Conservation (phyloP, 2,888 invertebrate genomes). For the Dendrolimus houi region DNA sequence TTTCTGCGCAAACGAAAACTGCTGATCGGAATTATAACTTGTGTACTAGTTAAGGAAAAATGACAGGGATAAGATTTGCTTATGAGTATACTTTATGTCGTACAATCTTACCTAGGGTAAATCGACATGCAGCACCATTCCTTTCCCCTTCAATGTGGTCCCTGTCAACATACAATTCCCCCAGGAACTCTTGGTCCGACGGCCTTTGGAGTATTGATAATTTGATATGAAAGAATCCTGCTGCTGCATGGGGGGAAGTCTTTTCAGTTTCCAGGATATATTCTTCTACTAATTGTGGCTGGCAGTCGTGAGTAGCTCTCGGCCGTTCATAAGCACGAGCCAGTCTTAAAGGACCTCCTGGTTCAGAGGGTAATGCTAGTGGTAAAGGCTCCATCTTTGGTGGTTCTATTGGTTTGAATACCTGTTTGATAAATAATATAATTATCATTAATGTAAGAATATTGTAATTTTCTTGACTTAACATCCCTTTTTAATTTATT, state of each 20-base stretch:
- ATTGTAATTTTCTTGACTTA: too few relatives aligned
- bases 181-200: slow-evolving; percentile 91
- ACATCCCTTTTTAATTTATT: too few relatives aligned
- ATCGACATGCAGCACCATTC: slow-evolving; percentile 90
- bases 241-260: slow-evolving; percentile 75
- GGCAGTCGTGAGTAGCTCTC: slow-evolving; percentile 81
- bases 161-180: slow-evolving; percentile 92
- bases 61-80: too few relatives aligned
- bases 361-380: slow-evolving; percentile 72
- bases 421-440: slow-evolving; percentile 30
- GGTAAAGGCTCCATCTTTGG: slow-evolving; percentile 78
- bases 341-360: slow-evolving; percentile 45
- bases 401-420: slow-evolving; percentile 79
- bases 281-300: slow-evolving; percentile 90
- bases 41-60: too few relatives aligned
- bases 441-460: too few relatives aligned
- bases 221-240: slow-evolving; percentile 88
- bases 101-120: slow-evolving; percentile 70
- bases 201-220: slow-evolving; percentile 91
- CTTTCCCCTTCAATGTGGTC: slow-evolving; percentile 85
- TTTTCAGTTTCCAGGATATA: slow-evolving; percentile 92
- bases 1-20: too few relatives aligned
- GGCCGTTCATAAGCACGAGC: slow-evolving; percentile 78
- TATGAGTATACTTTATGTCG: too few relatives aligned
- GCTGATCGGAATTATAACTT: too few relatives aligned